Conservation (phyloP, 2,797 vertebrate genomes). For the Coluber constrictor region DNA sequence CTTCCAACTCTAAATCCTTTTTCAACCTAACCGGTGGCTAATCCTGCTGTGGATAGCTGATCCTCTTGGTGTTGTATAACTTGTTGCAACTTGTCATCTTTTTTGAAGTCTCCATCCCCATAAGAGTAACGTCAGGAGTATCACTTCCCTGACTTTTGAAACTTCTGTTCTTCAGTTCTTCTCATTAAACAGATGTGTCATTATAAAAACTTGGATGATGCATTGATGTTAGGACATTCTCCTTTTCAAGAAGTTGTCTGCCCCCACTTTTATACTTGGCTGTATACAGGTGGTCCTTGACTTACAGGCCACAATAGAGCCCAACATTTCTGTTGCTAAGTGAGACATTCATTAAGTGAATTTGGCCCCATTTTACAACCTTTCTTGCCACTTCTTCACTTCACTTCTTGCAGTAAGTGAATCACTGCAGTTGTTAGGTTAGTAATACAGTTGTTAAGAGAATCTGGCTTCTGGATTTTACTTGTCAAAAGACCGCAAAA, state of each 20-base stretch:
- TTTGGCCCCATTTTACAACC: neutral
- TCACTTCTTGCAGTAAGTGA: neutral
- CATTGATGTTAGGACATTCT: neutral
- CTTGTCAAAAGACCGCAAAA: neutral
- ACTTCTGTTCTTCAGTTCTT: neutral
- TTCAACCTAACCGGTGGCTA: neutral
- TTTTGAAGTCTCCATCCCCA: neutral
- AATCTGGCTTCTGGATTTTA: neutral
- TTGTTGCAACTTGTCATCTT: neutral
- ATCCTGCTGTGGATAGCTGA: neutral
- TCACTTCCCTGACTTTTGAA: neutral
- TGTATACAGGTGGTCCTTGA: neutral
- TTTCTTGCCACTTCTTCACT: neutral
- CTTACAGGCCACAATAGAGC: neutral
- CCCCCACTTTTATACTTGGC: neutral
- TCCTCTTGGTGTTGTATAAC: neutral
- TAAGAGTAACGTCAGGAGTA: neutral
- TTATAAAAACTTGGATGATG: neutral
- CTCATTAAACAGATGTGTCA: neutral
- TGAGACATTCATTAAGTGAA: neutral
- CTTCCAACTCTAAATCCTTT: neutral
- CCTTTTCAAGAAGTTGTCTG: neutral
- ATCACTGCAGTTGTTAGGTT: neutral
- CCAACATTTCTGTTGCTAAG: neutral
- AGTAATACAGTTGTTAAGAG: too few relatives aligned